Conservation (phyloP, 2,888 invertebrate species). For the Apocheima hispidaria region DNA sequence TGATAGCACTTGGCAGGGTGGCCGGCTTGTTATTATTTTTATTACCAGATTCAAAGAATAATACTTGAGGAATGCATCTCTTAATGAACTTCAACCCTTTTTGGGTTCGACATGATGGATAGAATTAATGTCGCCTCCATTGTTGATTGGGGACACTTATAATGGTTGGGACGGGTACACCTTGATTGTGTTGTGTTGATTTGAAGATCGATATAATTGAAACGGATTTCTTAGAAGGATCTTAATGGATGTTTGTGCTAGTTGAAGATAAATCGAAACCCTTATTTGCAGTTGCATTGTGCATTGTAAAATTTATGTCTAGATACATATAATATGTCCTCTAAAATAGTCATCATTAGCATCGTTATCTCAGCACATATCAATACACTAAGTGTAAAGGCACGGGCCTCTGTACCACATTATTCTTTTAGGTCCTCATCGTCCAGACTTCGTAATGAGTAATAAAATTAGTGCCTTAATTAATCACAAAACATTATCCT, state of each 20-base stretch:
- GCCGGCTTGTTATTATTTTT: conserved; percentile 86
- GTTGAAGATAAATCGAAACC: conserved; percentile 48
- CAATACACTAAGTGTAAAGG: too few relatives aligned
- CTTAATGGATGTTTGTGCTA: conserved; percentile 52
- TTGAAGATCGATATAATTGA: conserved; percentile 59
- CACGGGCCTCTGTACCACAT: too few relatives aligned
- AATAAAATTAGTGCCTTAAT: too few relatives aligned
- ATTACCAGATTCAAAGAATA: conserved; percentile 86
- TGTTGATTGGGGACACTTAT: conserved; percentile 83
- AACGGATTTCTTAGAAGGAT: conserved; percentile 61
- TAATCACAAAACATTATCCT: too few relatives aligned
- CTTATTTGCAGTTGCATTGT: conserved; percentile 37
- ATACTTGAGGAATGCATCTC: conserved; percentile 85
- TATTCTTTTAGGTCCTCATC: too few relatives aligned
- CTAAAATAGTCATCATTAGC: too few relatives aligned
- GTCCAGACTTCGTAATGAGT: too few relatives aligned
- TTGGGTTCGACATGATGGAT: conserved; percentile 83
- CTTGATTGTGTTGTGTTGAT: conserved; percentile 71
- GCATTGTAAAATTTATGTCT: conserved; percentile 8
- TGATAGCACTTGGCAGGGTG: conserved; percentile 87
- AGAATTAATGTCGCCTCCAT: conserved; percentile 84
- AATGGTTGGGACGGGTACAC: conserved; percentile 66
- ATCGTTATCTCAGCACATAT: too few relatives aligned
- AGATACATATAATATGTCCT: not conserved
- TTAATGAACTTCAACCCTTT: conserved; percentile 86